phyloP scores from a whole-genome alignment of 1,140 invertebrate species.

The Arctopsyche grandis region DNA sequence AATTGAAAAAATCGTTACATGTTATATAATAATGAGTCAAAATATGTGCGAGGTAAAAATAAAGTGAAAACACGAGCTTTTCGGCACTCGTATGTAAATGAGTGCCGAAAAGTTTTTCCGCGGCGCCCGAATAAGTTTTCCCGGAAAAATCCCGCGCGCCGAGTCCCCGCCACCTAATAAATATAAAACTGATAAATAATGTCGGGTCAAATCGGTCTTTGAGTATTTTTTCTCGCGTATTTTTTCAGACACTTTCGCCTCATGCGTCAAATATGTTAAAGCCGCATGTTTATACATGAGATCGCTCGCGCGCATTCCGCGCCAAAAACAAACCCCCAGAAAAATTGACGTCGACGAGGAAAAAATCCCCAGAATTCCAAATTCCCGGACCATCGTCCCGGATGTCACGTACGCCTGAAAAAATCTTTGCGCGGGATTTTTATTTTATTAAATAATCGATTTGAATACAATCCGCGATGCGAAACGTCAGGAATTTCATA shows the following conservation, averaged over 20 bases:
- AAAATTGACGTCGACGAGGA: background rate
- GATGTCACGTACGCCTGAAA: slow-evolving; percentile 5
- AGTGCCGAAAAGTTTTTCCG: background rate
- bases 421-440: background rate
- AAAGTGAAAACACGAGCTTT: no score
- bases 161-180: background rate
- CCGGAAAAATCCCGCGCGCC: background rate
- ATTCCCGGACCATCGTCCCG: slow-evolving; percentile 1
- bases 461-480: slow-evolving; percentile 21
- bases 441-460: slow-evolving; percentile 34
- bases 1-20: no score
- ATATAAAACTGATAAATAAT: slow-evolving; percentile 2
- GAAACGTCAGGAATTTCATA: background rate
- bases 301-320: background rate
- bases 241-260: background rate
- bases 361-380: slow-evolving; percentile 14
- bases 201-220: background rate
- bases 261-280: slow-evolving; percentile 22
- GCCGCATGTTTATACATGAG: slow-evolving; percentile 30
- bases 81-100: background rate
- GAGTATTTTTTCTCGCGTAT: background rate
- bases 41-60: no score
- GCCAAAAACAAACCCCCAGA: slow-evolving; percentile 7
- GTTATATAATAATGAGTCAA: no score
- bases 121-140: background rate